These are phyloP conservation scores for Pseudochromis fuscus DNA, from an alignment of 2,797 vertebrate genomes.

Conservation along the genomic window DNA sequence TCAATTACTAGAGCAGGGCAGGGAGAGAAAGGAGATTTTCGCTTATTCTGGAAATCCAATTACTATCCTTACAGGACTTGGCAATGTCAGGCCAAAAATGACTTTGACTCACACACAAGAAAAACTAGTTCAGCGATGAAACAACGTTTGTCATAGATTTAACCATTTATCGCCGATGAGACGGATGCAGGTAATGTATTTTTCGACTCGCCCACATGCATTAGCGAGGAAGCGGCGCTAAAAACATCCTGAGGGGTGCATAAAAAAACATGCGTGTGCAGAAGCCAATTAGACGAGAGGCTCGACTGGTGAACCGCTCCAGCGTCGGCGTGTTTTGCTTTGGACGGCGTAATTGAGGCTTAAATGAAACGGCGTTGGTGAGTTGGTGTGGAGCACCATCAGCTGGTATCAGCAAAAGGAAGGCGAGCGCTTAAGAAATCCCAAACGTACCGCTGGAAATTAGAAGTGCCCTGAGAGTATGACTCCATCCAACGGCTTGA, in stretches of 20 bases:
- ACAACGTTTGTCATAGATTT: constrained; percentile 57
- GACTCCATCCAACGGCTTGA: constrained; percentile 72
- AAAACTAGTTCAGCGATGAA: constrained; percentile 68
- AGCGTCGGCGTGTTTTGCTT: constrained; percentile 34
- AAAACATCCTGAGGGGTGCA: constrained; percentile 48
- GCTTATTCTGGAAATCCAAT: constrained; percentile 82
- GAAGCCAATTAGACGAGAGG: constrained; percentile 52
- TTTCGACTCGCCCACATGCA: constrained; percentile 9
- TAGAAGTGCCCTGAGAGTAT: constrained; percentile 70
- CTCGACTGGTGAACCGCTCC: constrained; percentile 41
- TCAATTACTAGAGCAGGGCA: constrained; percentile 74
- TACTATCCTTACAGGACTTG: constrained; percentile 76
- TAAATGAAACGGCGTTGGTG: constrained; percentile 55
- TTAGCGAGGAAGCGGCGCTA: constrained; percentile 28
- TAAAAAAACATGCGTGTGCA: constrained; percentile 55
- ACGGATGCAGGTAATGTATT: constrained; percentile 47
- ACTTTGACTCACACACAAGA: constrained; percentile 58
- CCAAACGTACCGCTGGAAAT: constrained; percentile 62
- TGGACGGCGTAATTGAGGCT: constrained; percentile 46
- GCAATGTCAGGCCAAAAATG: constrained; percentile 74
- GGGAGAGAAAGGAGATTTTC: constrained; percentile 74
- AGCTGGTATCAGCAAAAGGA: constrained; percentile 58
- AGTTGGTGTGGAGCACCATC: constrained; percentile 55
- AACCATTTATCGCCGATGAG: constrained; percentile 55
- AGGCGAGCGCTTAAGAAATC: constrained; percentile 60